phyloP scores from a whole-genome alignment of 2,888 invertebrate genomes.

The Drymonia ruficornis region DNA sequence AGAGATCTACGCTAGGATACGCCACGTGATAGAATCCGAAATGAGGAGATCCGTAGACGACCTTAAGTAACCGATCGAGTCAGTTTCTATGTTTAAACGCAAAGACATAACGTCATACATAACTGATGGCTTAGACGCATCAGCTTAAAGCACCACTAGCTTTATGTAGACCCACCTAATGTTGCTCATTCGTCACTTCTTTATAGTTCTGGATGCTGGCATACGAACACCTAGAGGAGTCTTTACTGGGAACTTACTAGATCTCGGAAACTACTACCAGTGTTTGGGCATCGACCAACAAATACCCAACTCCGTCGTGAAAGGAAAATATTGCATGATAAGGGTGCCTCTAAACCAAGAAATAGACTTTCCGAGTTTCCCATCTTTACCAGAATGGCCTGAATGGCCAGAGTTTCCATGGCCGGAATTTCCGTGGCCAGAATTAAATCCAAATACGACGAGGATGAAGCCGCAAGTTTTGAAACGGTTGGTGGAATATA shows the following conservation, averaged over 20 bases:
- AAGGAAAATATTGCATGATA: conserved; percentile 68
- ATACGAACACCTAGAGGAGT: conserved; percentile 60
- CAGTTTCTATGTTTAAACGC: too few relatives aligned
- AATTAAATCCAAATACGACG: conserved; percentile 19
- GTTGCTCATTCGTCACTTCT: not conserved
- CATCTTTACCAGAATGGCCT: conserved; percentile 35
- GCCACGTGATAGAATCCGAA: too few relatives aligned
- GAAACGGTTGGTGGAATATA: conserved; percentile 15
- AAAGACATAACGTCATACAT: too few relatives aligned
- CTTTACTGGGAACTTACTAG: conserved; percentile 49
- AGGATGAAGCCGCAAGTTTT: conserved; percentile 19
- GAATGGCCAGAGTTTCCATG: conserved; percentile 23
- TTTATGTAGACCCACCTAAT: too few relatives aligned
- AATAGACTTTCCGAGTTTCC: conserved; percentile 32
- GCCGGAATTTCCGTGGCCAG: conserved; percentile 25
- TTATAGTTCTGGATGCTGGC: conserved; percentile 60
- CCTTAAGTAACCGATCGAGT: too few relatives aligned
- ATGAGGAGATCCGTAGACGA: too few relatives aligned
- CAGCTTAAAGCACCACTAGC: too few relatives aligned
- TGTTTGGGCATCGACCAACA: conserved; percentile 54
- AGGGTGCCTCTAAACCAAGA: conserved; percentile 48
- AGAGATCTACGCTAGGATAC: too few relatives aligned
- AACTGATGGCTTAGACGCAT: too few relatives aligned
- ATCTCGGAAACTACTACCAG: conserved; percentile 60
- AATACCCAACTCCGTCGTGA: conserved; percentile 43